These are phyloP conservation scores for Dromiciops gliroides DNA, from an alignment of 2,113 vertebrate species.

Conservation along the genomic window DNA sequence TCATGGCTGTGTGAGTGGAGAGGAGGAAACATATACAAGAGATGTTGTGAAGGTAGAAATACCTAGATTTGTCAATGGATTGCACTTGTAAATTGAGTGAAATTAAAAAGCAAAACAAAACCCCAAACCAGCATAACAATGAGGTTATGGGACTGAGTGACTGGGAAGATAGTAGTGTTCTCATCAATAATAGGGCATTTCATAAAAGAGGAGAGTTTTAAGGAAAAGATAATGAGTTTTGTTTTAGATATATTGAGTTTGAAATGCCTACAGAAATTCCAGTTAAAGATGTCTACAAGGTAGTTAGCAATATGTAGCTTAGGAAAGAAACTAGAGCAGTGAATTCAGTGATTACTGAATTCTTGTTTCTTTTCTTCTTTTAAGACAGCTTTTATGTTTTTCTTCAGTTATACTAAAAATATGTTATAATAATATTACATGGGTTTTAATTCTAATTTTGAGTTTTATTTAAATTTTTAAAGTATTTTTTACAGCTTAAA, in stretches of 20 bases:
- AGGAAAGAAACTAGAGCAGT: background rate
- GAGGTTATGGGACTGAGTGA: no score
- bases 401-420: background rate
- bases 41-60: background rate
- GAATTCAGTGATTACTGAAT: background rate
- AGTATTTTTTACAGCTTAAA: background rate
- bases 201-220: no score
- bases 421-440: background rate
- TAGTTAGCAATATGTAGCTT: no score
- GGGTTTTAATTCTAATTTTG: background rate
- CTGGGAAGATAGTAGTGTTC: no score
- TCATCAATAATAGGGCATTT: no score
- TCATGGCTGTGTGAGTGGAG: background rate
- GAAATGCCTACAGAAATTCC: no score
- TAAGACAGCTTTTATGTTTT: background rate
- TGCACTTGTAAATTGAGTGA: no score
- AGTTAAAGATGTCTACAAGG: no score
- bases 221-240: no score
- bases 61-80: background rate
- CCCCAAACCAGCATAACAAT: no score
- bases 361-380: background rate
- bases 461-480: background rate
- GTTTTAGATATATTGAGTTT: no score
- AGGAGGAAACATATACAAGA: background rate
- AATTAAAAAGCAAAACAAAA: no score